Conservation (phyloP, 2,888 invertebrate genomes). For the Tetrapedia diversipes region DNA sequence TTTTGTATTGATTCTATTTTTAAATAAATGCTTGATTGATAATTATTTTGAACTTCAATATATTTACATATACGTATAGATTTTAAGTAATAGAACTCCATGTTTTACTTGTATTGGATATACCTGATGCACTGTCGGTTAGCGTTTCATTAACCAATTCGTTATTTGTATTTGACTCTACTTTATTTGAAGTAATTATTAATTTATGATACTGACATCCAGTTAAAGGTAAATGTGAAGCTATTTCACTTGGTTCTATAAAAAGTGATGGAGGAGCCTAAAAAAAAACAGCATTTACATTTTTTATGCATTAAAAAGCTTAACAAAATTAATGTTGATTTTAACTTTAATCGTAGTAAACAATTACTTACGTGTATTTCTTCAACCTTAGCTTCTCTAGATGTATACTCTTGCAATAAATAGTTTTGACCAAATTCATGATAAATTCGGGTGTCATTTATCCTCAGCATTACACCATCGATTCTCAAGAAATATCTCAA, state of each 20-base stretch:
- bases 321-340: neutral
- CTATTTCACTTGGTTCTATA: conserved; percentile 88
- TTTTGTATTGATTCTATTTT: conserved; percentile 21
- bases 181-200: conserved; percentile 66
- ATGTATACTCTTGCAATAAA: conserved; percentile 92
- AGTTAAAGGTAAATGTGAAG: conserved; percentile 86
- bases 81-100: conserved; percentile 60
- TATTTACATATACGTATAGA: neutral
- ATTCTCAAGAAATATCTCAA: conserved; percentile 96
- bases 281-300: conserved; percentile 43
- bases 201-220: conserved; percentile 83
- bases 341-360: neutral
- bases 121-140: neutral
- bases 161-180: conserved; percentile 12
- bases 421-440: conserved; percentile 90
- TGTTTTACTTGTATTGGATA: conserved; percentile 20
- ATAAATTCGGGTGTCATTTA: conserved; percentile 94
- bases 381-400: conserved; percentile 89
- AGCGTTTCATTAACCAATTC: neutral
- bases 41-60: conserved; percentile 4
- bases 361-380: conserved; percentile 86
- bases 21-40: conserved; percentile 13
- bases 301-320: neutral
- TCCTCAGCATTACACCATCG: conserved; percentile 94
- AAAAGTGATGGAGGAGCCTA: conserved; percentile 86